Percentiles rank a stretch among this genome's conserved stretches.
Conservation (phyloP, 2,113 vertebrate genomes). For the Tonatia bakeri region DNA sequence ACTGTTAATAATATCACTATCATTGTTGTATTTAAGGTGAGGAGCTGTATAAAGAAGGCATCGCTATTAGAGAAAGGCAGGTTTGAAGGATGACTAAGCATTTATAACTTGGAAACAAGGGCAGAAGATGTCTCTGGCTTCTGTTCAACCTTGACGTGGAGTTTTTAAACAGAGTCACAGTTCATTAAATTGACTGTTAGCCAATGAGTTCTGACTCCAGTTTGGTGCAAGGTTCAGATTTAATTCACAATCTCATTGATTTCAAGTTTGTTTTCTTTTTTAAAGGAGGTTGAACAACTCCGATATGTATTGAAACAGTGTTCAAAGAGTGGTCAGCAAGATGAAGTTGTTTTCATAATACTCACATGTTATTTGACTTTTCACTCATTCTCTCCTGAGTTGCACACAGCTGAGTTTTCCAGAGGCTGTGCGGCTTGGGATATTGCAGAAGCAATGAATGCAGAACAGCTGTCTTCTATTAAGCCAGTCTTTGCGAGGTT, state of each 20-base stretch:
- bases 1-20: neutral
- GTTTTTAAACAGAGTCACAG: neutral
- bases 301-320: neutral
- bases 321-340: neutral
- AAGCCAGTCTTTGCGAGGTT: constrained; percentile 28
- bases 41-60: neutral
- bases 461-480: constrained; percentile 36
- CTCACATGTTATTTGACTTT: neutral
- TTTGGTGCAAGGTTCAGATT: neutral
- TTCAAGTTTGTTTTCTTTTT: neutral
- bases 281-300: neutral
- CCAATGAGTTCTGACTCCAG: neutral
- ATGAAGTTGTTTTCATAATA: neutral
- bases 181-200: neutral
- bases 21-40: neutral
- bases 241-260: neutral
- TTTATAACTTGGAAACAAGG: neutral
- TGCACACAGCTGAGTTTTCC: neutral
- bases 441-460: neutral
- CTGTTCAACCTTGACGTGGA: neutral
- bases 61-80: neutral
- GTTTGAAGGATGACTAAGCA: neutral
- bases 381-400: neutral
- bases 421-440: neutral
- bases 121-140: neutral